Conservation (phyloP, 2,113 vertebrate genomes). For the Protobothrops flavoviridis region DNA sequence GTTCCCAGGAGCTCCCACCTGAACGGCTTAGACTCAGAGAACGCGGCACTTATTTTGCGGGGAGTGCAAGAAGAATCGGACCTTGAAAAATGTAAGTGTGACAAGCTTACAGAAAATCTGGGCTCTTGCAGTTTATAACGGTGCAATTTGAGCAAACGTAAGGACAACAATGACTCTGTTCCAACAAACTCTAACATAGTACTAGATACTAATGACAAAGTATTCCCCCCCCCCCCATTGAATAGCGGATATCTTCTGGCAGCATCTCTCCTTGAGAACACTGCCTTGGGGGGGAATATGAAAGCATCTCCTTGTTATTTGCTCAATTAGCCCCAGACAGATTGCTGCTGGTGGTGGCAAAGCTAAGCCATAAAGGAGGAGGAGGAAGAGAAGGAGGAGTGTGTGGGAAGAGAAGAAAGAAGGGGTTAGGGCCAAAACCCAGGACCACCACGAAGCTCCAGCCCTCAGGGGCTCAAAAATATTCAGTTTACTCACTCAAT, state of each 20-base stretch:
- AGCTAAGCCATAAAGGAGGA: conserved; percentile 54
- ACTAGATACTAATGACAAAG: conserved; percentile 44
- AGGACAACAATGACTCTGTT: conserved; percentile 57
- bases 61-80: conserved; percentile 45
- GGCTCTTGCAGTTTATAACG: conserved; percentile 51
- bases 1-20: conserved; percentile 55
- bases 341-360: conserved; percentile 72
- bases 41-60: conserved; percentile 40
- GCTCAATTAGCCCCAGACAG: conserved; percentile 72
- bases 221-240: conserved; percentile 11
- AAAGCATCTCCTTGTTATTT: conserved; percentile 73
- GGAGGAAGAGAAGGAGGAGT: conserved; percentile 27
- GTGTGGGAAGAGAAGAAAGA: conserved; percentile 36
- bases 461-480: conserved; percentile 63
- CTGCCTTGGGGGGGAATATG: conserved; percentile 62
- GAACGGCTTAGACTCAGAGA: conserved; percentile 35
- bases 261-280: conserved; percentile 59
- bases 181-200: conserved; percentile 42
- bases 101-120: conserved; percentile 13
- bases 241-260: conserved; percentile 46
- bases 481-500: conserved; percentile 70
- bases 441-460: conserved; percentile 75
- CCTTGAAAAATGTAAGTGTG: conserved; percentile 42
- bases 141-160: conserved; percentile 58
- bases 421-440: conserved; percentile 68